Conservation (phyloP, 2,113 vertebrate genomes). For the Dasyurus viverrinus region DNA sequence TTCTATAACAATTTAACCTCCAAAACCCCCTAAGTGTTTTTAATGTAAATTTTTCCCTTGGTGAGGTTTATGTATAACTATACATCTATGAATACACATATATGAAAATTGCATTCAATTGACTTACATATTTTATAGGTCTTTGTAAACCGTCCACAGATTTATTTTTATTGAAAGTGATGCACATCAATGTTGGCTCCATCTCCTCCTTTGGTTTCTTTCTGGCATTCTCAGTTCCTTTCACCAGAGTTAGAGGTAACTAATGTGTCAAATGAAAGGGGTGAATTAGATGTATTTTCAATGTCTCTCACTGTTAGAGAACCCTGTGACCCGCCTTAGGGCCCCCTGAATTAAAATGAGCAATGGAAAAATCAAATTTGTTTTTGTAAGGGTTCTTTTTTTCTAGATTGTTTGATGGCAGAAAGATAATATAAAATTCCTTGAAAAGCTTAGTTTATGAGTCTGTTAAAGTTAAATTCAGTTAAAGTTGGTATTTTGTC, state of each 20-base stretch:
- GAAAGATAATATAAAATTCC: not conserved
- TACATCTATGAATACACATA: not conserved
- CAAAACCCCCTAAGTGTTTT: not conserved
- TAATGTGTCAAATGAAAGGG: not conserved
- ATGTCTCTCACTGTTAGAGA: not conserved
- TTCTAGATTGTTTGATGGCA: conserved; percentile 11
- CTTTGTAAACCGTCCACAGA: not conserved
- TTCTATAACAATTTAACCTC: conserved; percentile 4
- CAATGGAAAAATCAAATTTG: not conserved
- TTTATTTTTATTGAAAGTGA: not conserved
- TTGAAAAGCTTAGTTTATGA: conserved; percentile 16
- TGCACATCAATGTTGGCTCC: not conserved
- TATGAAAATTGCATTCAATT: not conserved
- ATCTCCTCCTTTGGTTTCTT: not conserved
- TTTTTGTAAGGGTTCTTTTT: conserved; percentile 19
- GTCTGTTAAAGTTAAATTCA: conserved; percentile 37
- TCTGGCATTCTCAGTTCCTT: not conserved
- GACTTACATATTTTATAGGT: not conserved
- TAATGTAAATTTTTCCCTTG: not conserved
- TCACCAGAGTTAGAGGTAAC: not conserved
- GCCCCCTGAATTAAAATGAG: not conserved
- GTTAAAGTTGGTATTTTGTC: conserved; percentile 13
- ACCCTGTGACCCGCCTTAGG: not conserved
- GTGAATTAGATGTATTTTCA: not conserved
- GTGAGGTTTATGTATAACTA: not conserved